These are phyloP conservation scores for Helostoma temminkii DNA, from an alignment of 2,797 vertebrate genomes.

Conservation along the genomic window DNA sequence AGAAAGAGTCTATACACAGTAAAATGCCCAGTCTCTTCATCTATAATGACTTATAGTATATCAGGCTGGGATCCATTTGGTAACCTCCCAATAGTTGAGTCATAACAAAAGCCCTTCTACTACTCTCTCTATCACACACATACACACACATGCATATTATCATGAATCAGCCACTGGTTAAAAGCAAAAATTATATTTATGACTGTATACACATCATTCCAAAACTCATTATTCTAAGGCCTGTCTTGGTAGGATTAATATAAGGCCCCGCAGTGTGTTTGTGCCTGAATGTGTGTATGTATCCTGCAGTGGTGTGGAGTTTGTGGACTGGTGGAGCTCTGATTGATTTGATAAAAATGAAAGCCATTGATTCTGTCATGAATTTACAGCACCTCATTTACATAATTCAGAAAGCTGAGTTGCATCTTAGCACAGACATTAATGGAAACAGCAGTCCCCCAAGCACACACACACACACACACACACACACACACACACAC, in stretches of 20 bases:
- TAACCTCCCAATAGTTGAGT: conserved; percentile 63
- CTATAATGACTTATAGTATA: conserved; percentile 60
- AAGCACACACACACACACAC: background rate
- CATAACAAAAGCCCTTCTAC: conserved; percentile 51
- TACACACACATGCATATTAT: conserved; percentile 43
- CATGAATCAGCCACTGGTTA: conserved; percentile 79
- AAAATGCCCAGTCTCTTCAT: conserved; percentile 50
- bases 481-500: conserved; percentile 32
- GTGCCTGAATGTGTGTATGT: conserved; percentile 25
- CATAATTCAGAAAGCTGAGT: conserved; percentile 84
- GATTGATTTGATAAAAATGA: conserved; percentile 86
- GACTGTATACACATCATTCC: conserved; percentile 78
- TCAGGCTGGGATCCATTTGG: conserved; percentile 59
- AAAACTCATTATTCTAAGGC: conserved; percentile 80
- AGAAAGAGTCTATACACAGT: conserved; percentile 32
- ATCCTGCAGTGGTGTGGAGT: conserved; percentile 54
- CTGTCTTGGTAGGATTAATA: conserved; percentile 78
- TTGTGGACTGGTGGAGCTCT: conserved; percentile 79
- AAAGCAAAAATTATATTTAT: conserved; percentile 80
- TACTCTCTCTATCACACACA: conserved; percentile 6
- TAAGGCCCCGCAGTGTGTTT: conserved; percentile 56
- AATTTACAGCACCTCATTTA: conserved; percentile 85
- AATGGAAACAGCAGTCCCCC: conserved; percentile 68
- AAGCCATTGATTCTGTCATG: conserved; percentile 85
- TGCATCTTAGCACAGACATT: conserved; percentile 77